Evolutionary conservation across 2,888 invertebrate species (phyloP), one percentile per base, ranked within the genome.

Genomic region (Ophion ventricosus): DNA sequence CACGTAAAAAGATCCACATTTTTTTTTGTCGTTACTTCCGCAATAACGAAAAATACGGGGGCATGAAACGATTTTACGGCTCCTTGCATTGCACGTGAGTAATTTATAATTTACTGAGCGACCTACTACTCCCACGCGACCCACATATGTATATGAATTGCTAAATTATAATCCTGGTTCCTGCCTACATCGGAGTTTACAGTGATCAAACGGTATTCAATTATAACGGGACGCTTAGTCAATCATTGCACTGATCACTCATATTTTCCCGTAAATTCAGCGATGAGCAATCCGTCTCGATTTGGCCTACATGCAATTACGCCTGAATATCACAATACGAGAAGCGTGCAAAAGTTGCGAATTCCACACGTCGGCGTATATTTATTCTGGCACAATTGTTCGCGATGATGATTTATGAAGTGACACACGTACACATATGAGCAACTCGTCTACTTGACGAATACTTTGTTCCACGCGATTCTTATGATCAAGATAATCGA

Each of bases 201-300:
- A 66, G 8, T 43, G n/a, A 17, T 17, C 43, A 67, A 67, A 7
- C 49, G 17, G 14, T 17, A 43, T 43, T n/a, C 25, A 49, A 67
- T 67, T 25, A 67, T 49, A 49, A 67, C 67, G 25, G 17, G 67
- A 67, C 49, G 49, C 67, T 49, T n/a, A 17, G 49, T 49, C 67
- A n/a, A 67, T 67, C 49, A 67, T 17, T 17, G 14, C 17, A 17
- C 49, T 67, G 67, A 67, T 67, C 25, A 67, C 49, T 26, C 17
- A 49, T n/a, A 49, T 67, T 67, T 25, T 49, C 8, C 17, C 17
- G 49, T 25, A 67, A 49, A 49, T 67, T 25, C 49, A 67, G 49
- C 14, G 49, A 25, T 25, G 23, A 67, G 26, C 25, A 10, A 25
- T 67, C n/a, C 49, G 49, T 26, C 25, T 67, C 25, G n/a, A 67